Evolutionary conservation across 1,140 invertebrate genomes (phyloP), one percentile per base, ranked within the genome.

Genomic region (Bombus waltoni): DNA sequence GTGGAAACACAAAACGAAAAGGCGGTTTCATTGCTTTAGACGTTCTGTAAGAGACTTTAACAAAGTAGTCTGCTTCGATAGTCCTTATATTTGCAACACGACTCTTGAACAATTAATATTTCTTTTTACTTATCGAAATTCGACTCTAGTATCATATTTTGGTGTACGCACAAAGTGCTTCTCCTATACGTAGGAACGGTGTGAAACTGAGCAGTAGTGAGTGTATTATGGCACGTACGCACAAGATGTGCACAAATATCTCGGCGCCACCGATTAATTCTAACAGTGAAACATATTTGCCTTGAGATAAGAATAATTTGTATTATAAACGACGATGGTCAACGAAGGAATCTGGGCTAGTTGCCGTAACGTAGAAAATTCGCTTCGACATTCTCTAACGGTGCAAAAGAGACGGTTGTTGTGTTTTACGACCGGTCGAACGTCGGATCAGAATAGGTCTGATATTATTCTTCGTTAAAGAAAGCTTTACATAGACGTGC

Each of bases 251-350:
- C 75, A 80, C 2, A 83, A 71, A 78, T 42, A 81, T 79, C 25
- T 66, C 62, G 73, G 72, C 73, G 75, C 35, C 70, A 59, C 53
- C 47, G 57, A 79, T 65, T 68, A 83, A 89, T 85, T 90, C 40
- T 87, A 89, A 89, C 75, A 74, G 65, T 80, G 85, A 87, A 89
- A 90, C 88, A 89, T 89, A 84, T 87, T 90, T 90, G 89, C 89
- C 89, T 89, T 89, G 75, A 74, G 79, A 89, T 90, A 86, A 73
- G 77, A 85, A 75, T 86, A 83, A 85, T 89, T 79, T 74, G 62
- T 81, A 77, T 71, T 65, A 83, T 44, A 62, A 87, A 53, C 59
- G 66, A 53, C n/a, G 59, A 73, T n/a, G 71, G n/a, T 8, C 32
- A 53, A 38, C 57, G 68, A 73, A 62, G 70, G 76, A 65, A 73